Conservation (phyloP, 2,888 invertebrate species). For the Micoletzkya japonica region DNA sequence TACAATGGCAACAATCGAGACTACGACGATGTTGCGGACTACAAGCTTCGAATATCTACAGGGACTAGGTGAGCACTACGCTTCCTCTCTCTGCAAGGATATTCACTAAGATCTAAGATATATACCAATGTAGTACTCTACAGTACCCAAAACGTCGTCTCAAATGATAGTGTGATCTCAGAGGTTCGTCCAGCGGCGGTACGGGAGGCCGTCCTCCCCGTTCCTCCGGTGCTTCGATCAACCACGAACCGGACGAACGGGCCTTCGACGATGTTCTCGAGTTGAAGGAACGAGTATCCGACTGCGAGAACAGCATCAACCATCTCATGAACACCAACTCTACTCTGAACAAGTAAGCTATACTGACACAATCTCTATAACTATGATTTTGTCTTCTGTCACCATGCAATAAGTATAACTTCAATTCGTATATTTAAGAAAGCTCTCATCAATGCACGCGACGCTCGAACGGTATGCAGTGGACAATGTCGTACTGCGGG, state of each 20-base stretch:
- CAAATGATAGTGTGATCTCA: not conserved
- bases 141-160: too few species aligned
- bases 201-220: not conserved
- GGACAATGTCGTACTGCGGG: slow-evolving; percentile 1
- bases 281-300: slow-evolving; percentile 17
- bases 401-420: too few species aligned
- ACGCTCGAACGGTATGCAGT: slow-evolving; percentile 14
- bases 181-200: slow-evolving; percentile 7
- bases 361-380: too few species aligned
- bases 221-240: not conserved
- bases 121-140: too few species aligned
- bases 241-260: slow-evolving; percentile 1
- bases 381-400: too few species aligned
- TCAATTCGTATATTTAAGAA: too few species aligned
- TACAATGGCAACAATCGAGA: slow-evolving; percentile 30
- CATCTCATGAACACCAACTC: slow-evolving; percentile 14
- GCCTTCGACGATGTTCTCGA: slow-evolving; percentile 25
- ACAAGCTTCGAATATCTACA: not conserved
- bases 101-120: too few species aligned
- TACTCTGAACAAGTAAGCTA: slow-evolving; percentile 27
- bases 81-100: too few species aligned
- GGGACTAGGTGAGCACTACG: not conserved
- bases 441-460: slow-evolving; percentile 5
- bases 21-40: slow-evolving; percentile 43
- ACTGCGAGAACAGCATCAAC: slow-evolving; percentile 6